phyloP scores from a whole-genome alignment of 2,888 invertebrate genomes.

The Conchocele bisecta region DNA sequence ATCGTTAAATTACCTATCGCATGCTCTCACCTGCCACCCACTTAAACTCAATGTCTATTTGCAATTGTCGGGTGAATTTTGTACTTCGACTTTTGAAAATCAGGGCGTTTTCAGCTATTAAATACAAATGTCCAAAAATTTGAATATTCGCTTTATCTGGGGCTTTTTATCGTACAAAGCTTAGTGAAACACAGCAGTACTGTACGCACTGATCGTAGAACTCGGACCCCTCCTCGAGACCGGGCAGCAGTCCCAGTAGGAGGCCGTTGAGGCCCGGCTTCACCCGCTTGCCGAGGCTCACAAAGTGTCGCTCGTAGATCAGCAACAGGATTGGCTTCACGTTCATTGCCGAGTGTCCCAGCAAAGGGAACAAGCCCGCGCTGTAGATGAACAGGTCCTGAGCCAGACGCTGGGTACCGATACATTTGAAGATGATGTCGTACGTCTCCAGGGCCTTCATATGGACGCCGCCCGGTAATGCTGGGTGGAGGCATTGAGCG shows the following conservation, averaged over 20 bases:
- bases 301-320: constrained; percentile 93
- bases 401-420: constrained; percentile 90
- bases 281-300: constrained; percentile 90
- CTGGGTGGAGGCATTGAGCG: constrained; percentile 97
- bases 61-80: too few relatives aligned
- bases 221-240: constrained; percentile 93
- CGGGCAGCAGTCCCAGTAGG: constrained; percentile 93
- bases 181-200: too few relatives aligned
- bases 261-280: constrained; percentile 93
- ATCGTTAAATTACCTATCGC: too few relatives aligned
- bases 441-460: constrained; percentile 95
- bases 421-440: constrained; percentile 94
- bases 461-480: constrained; percentile 95
- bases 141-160: too few relatives aligned
- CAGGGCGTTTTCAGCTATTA: too few relatives aligned
- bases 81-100: too few relatives aligned
- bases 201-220: constrained; percentile 88
- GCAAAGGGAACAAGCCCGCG: constrained; percentile 92
- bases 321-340: constrained; percentile 91
- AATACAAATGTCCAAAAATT: too few relatives aligned
- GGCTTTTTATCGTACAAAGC: too few relatives aligned
- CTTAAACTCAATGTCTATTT: too few relatives aligned
- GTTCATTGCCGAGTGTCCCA: constrained; percentile 94
- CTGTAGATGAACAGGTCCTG: constrained; percentile 92
- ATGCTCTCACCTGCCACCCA: too few relatives aligned